Evolutionary conservation across 2,888 invertebrate genomes (phyloP).

Genomic region (Apotomis capreana): DNA sequence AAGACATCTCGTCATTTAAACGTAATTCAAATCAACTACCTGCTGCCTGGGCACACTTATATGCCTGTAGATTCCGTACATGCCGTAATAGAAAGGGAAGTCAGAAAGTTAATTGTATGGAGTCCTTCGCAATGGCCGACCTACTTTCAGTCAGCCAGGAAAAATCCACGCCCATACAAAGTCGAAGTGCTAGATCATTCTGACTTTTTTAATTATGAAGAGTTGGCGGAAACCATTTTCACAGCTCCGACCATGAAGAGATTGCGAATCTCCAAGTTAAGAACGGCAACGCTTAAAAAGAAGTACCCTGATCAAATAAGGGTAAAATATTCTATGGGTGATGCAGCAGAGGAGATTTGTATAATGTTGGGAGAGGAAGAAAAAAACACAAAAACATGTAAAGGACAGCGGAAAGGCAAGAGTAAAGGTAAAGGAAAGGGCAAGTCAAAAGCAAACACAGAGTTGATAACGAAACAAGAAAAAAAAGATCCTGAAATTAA

Average conservation of each 20-base stretch:
- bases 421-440: slow-evolving; percentile 2
- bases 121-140: slow-evolving; percentile 50
- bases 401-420: slow-evolving; percentile 28
- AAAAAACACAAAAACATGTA: slow-evolving; percentile 30
- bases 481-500: background rate
- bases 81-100: slow-evolving; percentile 47
- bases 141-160: slow-evolving; percentile 44
- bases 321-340: slow-evolving; percentile 41
- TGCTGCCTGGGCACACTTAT: slow-evolving; percentile 54
- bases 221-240: background rate
- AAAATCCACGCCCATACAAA: slow-evolving; percentile 44
- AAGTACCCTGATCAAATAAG: slow-evolving; percentile 38
- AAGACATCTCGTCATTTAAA: slow-evolving; percentile 43
- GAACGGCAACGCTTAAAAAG: slow-evolving; percentile 42
- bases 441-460: background rate
- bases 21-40: slow-evolving; percentile 50
- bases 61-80: slow-evolving; percentile 53
- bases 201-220: slow-evolving; percentile 21
- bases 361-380: slow-evolving; percentile 36
- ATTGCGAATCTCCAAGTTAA: slow-evolving; percentile 21
- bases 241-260: background rate
- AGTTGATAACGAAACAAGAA: too few relatives aligned
- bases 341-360: slow-evolving; percentile 24
- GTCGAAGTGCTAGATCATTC: slow-evolving; percentile 39
- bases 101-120: slow-evolving; percentile 47